These are phyloP conservation scores for Parauchenoglanis punctatus DNA, from an alignment of 2,797 vertebrate genomes.

Conservation along the genomic window DNA sequence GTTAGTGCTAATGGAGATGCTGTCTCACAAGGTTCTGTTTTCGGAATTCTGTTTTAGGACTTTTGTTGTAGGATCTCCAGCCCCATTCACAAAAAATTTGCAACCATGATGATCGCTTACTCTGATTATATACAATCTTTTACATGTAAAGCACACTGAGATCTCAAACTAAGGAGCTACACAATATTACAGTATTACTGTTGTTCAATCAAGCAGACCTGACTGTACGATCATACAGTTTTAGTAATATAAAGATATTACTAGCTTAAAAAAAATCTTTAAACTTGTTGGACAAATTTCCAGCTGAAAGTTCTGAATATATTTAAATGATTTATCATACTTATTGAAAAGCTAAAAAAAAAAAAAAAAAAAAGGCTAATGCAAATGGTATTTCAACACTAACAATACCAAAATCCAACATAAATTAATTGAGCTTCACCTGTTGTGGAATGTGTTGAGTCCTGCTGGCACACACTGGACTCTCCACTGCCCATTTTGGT, in stretches of 20 bases:
- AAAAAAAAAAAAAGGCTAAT: not conserved
- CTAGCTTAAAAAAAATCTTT: not conserved
- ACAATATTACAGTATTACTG: too few species aligned
- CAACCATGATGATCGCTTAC: not conserved
- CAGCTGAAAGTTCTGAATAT: not conserved
- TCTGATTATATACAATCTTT: not conserved
- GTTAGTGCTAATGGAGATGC: not conserved
- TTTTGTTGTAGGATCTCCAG: too few species aligned
- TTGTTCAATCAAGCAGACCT: not conserved
- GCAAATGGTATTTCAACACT: not conserved
- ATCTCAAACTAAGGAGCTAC: not conserved
- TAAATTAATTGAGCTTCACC: constrained; percentile 68
- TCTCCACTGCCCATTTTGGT: constrained; percentile 86
- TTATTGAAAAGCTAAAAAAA: not conserved
- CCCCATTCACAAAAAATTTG: too few species aligned
- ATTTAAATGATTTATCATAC: not conserved
- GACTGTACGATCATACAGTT: not conserved
- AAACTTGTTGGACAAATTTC: not conserved
- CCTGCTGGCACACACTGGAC: constrained; percentile 88
- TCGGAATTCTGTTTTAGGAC: too few species aligned
- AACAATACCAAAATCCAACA: not conserved
- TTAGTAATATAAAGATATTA: not conserved
- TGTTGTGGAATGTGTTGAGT: constrained; percentile 87
- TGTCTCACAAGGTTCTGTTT: too few species aligned
- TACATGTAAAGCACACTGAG: not conserved